Evolutionary conservation across 2,113 vertebrate genomes (phyloP).

Genomic region (Leucosticte australis): DNA sequence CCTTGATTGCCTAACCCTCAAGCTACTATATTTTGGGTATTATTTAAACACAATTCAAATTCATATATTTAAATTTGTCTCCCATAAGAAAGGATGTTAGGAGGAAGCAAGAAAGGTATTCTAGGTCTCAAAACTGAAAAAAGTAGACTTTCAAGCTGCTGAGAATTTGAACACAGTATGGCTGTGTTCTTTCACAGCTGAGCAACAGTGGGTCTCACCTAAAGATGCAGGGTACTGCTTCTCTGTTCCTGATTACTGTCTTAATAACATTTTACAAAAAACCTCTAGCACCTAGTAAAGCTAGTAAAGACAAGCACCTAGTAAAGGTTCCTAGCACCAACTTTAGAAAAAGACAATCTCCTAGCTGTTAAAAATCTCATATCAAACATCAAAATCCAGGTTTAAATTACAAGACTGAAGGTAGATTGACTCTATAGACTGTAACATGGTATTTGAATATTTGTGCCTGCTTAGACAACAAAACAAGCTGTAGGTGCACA

Average conservation of each 20-base stretch:
- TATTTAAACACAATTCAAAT: not conserved
- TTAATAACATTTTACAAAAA: not conserved
- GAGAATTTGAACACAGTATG: not conserved
- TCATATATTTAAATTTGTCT: not conserved
- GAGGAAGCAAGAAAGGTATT: not conserved
- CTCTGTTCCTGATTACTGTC: not conserved
- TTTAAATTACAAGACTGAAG: not conserved
- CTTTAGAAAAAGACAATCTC: not conserved
- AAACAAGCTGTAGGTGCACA: not conserved
- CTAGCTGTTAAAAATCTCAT: not conserved
- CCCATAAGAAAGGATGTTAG: not conserved
- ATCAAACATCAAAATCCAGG: not conserved
- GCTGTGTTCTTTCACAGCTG: not conserved
- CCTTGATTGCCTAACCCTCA: not conserved
- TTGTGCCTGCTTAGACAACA: not conserved
- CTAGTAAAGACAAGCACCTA: not conserved
- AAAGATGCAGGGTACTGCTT: not conserved
- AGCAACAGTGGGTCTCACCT: not conserved
- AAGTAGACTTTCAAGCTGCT: not conserved
- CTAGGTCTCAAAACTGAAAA: not conserved
- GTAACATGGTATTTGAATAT: not conserved
- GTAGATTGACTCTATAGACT: not conserved
- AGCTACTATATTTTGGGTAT: not conserved
- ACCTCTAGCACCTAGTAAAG: fast-evolving
- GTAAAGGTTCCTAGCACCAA: not conserved